Conservation (phyloP, 1,140 invertebrate genomes). For the Drosophila equinoxialis region DNA sequence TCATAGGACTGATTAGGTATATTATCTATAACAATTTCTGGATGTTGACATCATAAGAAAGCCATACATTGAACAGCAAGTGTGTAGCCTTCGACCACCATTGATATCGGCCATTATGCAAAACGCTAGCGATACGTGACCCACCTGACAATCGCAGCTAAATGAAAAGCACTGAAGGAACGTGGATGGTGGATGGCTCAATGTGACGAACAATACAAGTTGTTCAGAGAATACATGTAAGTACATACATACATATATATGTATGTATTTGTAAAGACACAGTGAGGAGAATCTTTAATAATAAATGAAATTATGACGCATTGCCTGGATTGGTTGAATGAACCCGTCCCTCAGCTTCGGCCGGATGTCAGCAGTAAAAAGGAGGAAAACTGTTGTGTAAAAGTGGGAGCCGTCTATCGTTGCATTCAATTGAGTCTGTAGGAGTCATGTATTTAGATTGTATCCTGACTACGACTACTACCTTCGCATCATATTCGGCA, state of each 20-base stretch:
- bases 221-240: neutral
- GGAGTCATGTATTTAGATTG: neutral
- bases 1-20: neutral
- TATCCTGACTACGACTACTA: no score
- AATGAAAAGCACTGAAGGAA: neutral
- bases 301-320: conserved; percentile 32
- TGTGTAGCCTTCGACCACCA: no score
- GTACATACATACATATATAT: no score
- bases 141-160: conserved; percentile 14
- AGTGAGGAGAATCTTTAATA: conserved; percentile 8
- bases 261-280: neutral
- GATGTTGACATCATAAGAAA: neutral
- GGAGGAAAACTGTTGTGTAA: neutral
- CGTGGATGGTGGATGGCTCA: neutral
- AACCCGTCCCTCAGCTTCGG: neutral
- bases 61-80: neutral
- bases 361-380: neutral
- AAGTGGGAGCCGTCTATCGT: neutral
- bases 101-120: neutral
- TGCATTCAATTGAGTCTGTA: neutral
- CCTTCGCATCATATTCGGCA: no score
- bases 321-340: conserved; percentile 34
- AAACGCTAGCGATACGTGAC: conserved; percentile 41
- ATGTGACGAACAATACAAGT: conserved; percentile 1
- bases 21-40: neutral